Evolutionary conservation across 2,888 invertebrate genomes (phyloP).

Genomic region (Morpho deidamia): DNA sequence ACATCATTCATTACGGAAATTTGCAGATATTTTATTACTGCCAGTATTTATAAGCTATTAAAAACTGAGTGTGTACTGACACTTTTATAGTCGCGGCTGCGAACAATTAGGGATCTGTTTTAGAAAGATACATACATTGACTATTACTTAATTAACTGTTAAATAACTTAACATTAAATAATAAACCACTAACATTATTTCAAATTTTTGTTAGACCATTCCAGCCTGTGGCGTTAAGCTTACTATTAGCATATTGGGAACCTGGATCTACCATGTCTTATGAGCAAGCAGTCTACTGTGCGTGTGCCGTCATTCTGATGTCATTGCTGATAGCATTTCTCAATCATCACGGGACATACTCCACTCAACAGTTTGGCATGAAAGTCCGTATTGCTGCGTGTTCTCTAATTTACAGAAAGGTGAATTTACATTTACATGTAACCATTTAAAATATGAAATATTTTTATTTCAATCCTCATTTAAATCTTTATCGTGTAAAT

Average conservation of each 20-base stretch:
- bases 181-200: not conserved
- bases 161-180: not conserved
- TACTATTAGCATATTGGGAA: constrained; percentile 82
- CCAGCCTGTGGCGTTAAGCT: constrained; percentile 82
- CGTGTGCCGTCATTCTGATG: constrained; percentile 75
- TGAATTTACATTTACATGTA: constrained; percentile 48
- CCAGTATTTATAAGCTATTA: no score
- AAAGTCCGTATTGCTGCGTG: constrained; percentile 89
- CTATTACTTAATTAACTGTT: no score
- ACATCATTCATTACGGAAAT: no score
- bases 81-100: no score
- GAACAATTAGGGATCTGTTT: no score
- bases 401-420: constrained; percentile 92
- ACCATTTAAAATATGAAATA: no score
- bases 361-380: constrained; percentile 88
- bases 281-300: constrained; percentile 81
- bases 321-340: constrained; percentile 77
- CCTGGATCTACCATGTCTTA: constrained; percentile 66
- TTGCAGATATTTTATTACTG: no score
- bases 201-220: constrained; percentile 67
- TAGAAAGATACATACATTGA: no score
- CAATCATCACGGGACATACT: constrained; percentile 82
- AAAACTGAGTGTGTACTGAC: no score
- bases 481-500: no score
- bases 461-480: no score